Conservation (phyloP, 2,113 vertebrate species). For the Bos taurus region DNA sequence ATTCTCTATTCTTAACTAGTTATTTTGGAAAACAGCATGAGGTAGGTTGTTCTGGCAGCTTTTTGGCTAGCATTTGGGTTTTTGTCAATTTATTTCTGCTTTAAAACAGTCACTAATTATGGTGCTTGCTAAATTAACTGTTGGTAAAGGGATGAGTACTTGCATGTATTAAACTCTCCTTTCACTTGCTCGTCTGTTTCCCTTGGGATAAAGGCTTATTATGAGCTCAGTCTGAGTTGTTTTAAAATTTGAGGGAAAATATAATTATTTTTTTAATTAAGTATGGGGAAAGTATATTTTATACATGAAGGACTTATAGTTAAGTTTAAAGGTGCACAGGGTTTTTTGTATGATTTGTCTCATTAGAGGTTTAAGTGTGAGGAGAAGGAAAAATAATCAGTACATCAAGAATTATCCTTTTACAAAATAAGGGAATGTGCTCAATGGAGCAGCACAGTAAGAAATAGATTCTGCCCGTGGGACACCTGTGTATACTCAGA, state of each 20-base stretch:
- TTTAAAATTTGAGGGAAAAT: conserved; percentile 15
- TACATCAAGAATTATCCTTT: background rate
- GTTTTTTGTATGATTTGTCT: background rate
- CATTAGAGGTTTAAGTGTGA: background rate
- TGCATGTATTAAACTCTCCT: conserved; percentile 19
- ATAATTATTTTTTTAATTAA: background rate
- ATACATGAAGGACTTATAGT: background rate
- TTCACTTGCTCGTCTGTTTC: conserved; percentile 23
- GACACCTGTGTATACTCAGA: background rate
- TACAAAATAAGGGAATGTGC: background rate
- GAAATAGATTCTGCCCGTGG: background rate
- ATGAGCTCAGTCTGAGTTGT: background rate
- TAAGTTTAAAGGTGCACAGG: background rate
- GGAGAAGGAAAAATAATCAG: background rate
- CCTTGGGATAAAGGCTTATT: background rate
- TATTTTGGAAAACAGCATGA: conserved; percentile 63
- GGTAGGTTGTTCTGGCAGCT: conserved; percentile 60
- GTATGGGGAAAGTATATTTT: conserved; percentile 10
- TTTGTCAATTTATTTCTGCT: conserved; percentile 61
- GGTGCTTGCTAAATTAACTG: conserved; percentile 56
- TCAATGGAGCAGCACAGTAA: background rate
- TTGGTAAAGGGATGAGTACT: conserved; percentile 35
- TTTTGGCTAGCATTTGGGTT: conserved; percentile 57
- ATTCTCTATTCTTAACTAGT: conserved; percentile 56
- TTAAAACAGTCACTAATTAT: conserved; percentile 61